Evolutionary conservation across 2,113 vertebrate genomes (phyloP).

Genomic region (Gambusia holbrooki): DNA sequence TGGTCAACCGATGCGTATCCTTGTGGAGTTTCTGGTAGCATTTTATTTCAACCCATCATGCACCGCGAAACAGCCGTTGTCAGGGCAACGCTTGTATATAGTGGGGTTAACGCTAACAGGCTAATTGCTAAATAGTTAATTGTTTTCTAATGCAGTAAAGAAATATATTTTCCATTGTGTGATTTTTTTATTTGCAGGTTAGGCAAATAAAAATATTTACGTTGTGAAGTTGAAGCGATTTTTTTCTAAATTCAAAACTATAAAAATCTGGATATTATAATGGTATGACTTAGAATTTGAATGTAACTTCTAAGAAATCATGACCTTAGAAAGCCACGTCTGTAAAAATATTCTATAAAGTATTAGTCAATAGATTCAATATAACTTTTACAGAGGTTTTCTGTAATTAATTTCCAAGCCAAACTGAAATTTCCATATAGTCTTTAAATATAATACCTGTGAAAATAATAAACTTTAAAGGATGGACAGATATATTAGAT

Average conservation of each 20-base stretch:
- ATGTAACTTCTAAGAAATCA: background rate
- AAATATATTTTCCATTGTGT: background rate
- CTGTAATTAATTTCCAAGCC: too few species aligned
- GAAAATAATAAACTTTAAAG: too few species aligned
- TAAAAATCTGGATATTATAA: too few species aligned
- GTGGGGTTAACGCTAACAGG: background rate
- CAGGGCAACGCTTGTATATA: slow-evolving; percentile 55
- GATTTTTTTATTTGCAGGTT: background rate
- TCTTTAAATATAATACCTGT: background rate
- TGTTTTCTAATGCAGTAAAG: background rate
- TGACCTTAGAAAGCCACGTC: background rate
- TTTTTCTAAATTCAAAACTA: too few species aligned
- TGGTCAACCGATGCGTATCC: slow-evolving; percentile 50
- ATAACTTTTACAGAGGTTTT: background rate
- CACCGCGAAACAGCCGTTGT: slow-evolving; percentile 65
- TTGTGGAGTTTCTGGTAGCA: slow-evolving; percentile 71
- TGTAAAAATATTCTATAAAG: background rate
- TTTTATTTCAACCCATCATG: slow-evolving; percentile 82
- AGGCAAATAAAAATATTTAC: background rate
- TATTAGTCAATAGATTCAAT: background rate
- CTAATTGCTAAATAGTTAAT: background rate
- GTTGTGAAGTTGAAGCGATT: background rate
- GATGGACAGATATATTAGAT: background rate
- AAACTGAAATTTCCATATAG: background rate
- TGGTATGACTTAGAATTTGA: too few species aligned